Evolutionary conservation across 1,140 invertebrate species (phyloP).

Genomic region (Drosophila malerkotliana): DNA sequence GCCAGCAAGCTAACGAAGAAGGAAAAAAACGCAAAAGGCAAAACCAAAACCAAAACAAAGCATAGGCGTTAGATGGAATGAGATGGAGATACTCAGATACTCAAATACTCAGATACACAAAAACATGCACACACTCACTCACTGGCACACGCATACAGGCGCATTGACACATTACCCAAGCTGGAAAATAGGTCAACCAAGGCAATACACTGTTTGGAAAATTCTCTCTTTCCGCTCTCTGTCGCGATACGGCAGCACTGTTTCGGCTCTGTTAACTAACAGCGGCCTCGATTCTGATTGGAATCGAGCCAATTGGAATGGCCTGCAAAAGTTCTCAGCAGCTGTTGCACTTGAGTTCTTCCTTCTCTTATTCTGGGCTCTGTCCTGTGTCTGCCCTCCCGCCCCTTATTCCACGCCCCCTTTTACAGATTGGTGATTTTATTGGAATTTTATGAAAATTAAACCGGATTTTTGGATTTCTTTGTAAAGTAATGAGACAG

Average conservation of each 20-base stretch:
- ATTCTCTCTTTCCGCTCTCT: neutral
- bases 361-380: neutral
- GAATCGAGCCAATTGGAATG: conserved; percentile 33
- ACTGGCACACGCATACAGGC: conserved; percentile 15
- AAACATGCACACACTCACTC: conserved; percentile 34
- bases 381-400: neutral
- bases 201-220: neutral
- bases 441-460: conserved; percentile 65
- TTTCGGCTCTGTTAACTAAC: conserved; percentile 66
- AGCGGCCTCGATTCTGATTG: conserved; percentile 66
- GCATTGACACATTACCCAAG: conserved; percentile 65
- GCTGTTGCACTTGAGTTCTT: conserved; percentile 44
- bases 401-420: neutral
- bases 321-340: conserved; percentile 14
- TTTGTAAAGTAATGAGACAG: conserved; percentile 51
- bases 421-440: conserved; percentile 34
- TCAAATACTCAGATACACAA: conserved; percentile 44
- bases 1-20: conserved; percentile 1
- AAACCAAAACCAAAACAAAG: conserved; percentile 80
- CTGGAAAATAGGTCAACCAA: conserved; percentile 79
- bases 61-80: conserved; percentile 68
- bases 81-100: conserved; percentile 43
- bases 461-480: conserved; percentile 69
- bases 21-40: conserved; percentile 65
- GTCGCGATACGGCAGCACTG: conserved; percentile 44